These are phyloP conservation scores for Drosophila merina DNA, from an alignment of 2,888 invertebrate genomes.

Conservation along the genomic window DNA sequence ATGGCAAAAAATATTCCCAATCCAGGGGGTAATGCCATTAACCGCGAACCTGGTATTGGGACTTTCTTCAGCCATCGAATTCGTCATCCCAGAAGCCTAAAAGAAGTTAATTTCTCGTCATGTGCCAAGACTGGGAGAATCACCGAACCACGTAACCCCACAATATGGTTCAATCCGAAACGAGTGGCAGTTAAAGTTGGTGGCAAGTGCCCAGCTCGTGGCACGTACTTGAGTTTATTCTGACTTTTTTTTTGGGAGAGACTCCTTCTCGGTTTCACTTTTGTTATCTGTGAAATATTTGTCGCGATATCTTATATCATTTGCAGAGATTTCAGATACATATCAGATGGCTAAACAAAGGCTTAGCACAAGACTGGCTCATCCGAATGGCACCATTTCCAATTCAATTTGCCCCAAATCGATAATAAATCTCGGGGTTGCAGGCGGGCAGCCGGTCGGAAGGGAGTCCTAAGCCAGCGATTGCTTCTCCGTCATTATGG, in stretches of 20 bases:
- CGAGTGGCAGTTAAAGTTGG: background rate
- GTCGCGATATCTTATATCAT: constrained; percentile 24
- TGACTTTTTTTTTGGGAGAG: background rate
- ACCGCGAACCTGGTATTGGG: no score
- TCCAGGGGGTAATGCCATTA: constrained; percentile 46
- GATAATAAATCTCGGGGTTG: constrained; percentile 19
- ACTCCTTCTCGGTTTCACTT: constrained; percentile 7
- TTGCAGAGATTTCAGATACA: constrained; percentile 20
- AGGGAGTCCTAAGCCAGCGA: constrained; percentile 14
- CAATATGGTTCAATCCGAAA: background rate
- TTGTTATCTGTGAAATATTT: constrained; percentile 30
- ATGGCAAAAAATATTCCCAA: constrained; percentile 20
- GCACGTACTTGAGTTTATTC: constrained; percentile 17
- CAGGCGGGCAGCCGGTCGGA: background rate
- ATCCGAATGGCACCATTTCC: constrained; percentile 42
- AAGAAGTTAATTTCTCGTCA: constrained; percentile 12
- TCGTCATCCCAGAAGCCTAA: background rate
- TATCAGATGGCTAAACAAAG: constrained; percentile 23
- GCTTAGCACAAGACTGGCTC: constrained; percentile 12
- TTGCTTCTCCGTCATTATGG: constrained; percentile 39
- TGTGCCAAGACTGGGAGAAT: background rate
- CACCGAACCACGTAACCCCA: constrained; percentile 3
- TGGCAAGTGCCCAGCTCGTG: constrained; percentile 5
- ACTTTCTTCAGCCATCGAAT: no score
- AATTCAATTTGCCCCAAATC: constrained; percentile 52